Evolutionary conservation across 2,113 vertebrate genomes (phyloP).

Genomic region (Aptenodytes patagonicus): DNA sequence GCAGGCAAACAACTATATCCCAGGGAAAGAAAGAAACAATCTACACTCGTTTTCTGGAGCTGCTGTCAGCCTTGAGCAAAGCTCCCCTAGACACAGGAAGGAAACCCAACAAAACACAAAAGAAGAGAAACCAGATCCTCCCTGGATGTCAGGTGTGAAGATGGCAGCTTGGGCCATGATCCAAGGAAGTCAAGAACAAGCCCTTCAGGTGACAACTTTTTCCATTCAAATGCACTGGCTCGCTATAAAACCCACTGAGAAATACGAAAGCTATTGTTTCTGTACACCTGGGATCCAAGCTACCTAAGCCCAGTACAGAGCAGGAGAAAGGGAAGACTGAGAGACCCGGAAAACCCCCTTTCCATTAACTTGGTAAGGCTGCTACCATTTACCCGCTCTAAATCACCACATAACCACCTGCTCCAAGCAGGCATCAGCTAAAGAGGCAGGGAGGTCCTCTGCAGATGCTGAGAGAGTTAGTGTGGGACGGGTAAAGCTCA

Average conservation of each 20-base stretch:
- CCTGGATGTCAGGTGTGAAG: not conserved
- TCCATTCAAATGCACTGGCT: not conserved
- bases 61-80: not conserved
- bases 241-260: not conserved
- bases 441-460: not conserved
- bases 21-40: not conserved
- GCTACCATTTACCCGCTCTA: not conserved
- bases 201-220: not conserved
- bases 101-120: not conserved
- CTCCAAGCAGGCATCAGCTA: not conserved
- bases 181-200: not conserved
- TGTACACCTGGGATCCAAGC: fast-evolving
- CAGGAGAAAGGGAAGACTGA: not conserved
- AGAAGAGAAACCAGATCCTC: not conserved
- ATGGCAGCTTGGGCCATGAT: not conserved
- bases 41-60: not conserved
- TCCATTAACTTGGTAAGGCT: not conserved
- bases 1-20: not conserved
- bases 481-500: not conserved
- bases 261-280: not conserved
- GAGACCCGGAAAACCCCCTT: not conserved
- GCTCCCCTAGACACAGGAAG: not conserved
- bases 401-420: not conserved
- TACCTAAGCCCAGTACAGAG: not conserved
- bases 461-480: not conserved